These are phyloP conservation scores for Monarcha castaneiventris DNA, from an alignment of 2,113 vertebrate species.

Conservation along the genomic window DNA sequence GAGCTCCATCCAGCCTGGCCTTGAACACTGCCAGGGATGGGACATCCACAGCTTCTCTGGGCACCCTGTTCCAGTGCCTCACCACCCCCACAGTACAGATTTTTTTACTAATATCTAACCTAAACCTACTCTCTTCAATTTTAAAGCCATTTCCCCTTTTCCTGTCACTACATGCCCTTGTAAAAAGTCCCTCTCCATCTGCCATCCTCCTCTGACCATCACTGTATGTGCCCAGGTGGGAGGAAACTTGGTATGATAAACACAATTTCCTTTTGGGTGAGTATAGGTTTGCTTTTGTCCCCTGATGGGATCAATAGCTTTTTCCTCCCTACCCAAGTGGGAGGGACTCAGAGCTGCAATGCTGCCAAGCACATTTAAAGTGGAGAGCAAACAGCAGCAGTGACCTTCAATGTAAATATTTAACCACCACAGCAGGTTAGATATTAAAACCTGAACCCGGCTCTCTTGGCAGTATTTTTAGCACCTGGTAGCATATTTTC, in stretches of 20 bases:
- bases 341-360: neutral
- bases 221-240: rapidly evolving
- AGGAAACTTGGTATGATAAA: neutral
- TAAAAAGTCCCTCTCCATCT: neutral
- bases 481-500: neutral
- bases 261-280: neutral
- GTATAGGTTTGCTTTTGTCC: neutral
- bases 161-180: no score
- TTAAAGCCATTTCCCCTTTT: neutral
- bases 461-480: neutral
- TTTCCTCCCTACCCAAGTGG: neutral
- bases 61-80: neutral
- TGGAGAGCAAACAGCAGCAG: neutral
- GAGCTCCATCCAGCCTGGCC: neutral
- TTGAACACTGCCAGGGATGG: neutral
- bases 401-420: slow-evolving; percentile 39
- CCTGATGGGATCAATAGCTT: neutral
- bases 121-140: neutral
- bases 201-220: neutral
- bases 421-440: slow-evolving; percentile 5
- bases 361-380: neutral
- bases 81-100: neutral
- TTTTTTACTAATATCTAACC: neutral
- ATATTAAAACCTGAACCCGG: slow-evolving; percentile 3
- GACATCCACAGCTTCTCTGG: neutral